These are phyloP conservation scores for Harpagus bidentatus DNA, from an alignment of 2,113 vertebrate species.

Conservation along the genomic window DNA sequence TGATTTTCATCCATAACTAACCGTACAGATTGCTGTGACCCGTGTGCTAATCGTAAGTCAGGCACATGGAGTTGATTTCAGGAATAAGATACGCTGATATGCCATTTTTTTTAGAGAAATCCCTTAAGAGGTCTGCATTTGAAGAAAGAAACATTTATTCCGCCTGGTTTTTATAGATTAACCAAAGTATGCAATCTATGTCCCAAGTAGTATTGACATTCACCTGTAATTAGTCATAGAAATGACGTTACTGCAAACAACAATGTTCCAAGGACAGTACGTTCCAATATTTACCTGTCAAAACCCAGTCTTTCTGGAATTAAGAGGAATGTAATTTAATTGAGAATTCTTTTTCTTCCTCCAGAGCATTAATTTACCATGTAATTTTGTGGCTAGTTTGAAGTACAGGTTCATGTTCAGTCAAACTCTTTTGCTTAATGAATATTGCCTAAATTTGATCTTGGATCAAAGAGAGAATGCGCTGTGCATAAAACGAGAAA, in stretches of 20 bases:
- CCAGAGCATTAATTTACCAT: background rate
- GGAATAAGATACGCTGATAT: background rate
- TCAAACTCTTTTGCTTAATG: conserved; percentile 16
- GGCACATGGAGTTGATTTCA: conserved; percentile 6
- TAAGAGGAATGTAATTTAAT: background rate
- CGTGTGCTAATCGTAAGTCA: background rate
- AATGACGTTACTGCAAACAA: background rate
- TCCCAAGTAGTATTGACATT: background rate
- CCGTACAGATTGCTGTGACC: background rate
- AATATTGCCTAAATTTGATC: background rate
- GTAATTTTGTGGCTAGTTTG: conserved; percentile 10
- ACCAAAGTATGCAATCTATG: background rate
- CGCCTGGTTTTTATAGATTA: background rate
- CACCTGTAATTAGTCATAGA: background rate
- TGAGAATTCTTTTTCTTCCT: background rate
- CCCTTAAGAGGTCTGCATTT: background rate
- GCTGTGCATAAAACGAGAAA: background rate
- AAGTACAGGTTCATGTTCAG: background rate
- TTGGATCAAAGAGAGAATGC: background rate
- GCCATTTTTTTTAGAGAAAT: background rate
- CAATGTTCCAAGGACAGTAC: background rate
- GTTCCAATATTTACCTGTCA: background rate
- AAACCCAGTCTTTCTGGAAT: background rate
- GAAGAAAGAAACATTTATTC: background rate
- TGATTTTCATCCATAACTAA: conserved; percentile 43